Conservation (phyloP, 2,113 vertebrate species). For the Urocynchramus pylzowi region DNA sequence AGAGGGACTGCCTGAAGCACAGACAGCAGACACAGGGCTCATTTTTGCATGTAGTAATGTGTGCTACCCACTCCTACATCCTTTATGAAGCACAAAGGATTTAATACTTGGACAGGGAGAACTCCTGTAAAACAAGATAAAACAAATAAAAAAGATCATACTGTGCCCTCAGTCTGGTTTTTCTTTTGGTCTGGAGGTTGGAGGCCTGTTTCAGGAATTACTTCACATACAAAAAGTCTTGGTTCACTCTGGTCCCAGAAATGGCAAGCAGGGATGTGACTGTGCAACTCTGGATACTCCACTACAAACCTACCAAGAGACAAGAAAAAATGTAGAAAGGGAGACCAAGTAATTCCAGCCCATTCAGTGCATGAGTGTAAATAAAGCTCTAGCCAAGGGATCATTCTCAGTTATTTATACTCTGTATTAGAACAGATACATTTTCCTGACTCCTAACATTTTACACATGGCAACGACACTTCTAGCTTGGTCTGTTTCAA, state of each 20-base stretch:
- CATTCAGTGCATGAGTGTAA: not conserved
- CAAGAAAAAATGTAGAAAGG: not conserved
- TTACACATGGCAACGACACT: not conserved
- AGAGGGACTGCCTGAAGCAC: not conserved
- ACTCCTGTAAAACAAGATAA: not conserved
- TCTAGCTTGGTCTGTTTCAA: not conserved
- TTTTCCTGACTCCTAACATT: not conserved
- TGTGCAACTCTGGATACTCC: conserved; percentile 64
- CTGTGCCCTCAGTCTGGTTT: not conserved
- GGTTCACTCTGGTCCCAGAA: conserved; percentile 94
- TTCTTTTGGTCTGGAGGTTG: not conserved
- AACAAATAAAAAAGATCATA: conserved; percentile 10
- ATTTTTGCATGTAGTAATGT: not conserved
- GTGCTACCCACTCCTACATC: not conserved
- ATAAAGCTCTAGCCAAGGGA: not conserved
- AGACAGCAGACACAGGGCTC: not conserved
- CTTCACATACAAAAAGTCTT: conserved; percentile 91
- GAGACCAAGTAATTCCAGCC: not conserved
- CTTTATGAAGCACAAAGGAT: not conserved
- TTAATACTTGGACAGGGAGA: not conserved
- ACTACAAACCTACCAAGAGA: conserved; percentile 67
- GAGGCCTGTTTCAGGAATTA: conserved; percentile 42
- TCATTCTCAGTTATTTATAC: not conserved
- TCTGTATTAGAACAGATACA: not conserved
- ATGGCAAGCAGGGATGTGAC: conserved; percentile 80